Conservation (phyloP, 2,113 vertebrate genomes). For the Ctenodactylus gundi region DNA sequence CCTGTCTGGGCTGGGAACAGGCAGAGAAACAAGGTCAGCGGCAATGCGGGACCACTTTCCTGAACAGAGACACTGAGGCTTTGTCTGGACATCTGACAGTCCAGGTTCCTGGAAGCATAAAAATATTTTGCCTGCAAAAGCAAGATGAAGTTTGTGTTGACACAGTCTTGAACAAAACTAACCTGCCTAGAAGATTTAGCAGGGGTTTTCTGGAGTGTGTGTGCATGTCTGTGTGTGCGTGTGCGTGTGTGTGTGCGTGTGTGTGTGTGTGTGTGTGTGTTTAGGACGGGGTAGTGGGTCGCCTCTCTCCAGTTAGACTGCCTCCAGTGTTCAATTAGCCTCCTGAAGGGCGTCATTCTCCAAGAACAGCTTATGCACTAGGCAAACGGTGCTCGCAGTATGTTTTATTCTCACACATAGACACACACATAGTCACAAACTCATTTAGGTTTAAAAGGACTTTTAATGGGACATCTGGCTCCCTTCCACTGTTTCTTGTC, state of each 20-base stretch:
- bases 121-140: not conserved
- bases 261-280: not conserved
- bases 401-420: slow-evolving; percentile 2
- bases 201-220: not conserved
- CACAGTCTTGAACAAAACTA: not conserved
- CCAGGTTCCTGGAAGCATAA: not conserved
- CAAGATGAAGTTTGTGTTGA: not conserved
- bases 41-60: not conserved
- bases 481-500: not conserved
- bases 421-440: not conserved
- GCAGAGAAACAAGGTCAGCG: not conserved
- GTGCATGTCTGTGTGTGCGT: not conserved
- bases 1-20: accelerated
- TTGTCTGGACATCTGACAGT: not conserved
- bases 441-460: not conserved
- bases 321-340: slow-evolving; percentile 34
- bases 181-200: not conserved
- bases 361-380: not conserved
- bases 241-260: too few species aligned
- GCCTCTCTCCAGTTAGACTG: not conserved
- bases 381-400: not conserved
- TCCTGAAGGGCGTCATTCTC: slow-evolving; percentile 44
- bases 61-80: not conserved
- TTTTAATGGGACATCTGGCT: slow-evolving; percentile 42
- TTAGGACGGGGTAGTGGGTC: too few species aligned